Percentiles rank a stretch among this genome's conserved stretches.
Evolutionary conservation across 2,797 vertebrate genomes (phyloP).

Genomic region (Enteromius mattozi): DNA sequence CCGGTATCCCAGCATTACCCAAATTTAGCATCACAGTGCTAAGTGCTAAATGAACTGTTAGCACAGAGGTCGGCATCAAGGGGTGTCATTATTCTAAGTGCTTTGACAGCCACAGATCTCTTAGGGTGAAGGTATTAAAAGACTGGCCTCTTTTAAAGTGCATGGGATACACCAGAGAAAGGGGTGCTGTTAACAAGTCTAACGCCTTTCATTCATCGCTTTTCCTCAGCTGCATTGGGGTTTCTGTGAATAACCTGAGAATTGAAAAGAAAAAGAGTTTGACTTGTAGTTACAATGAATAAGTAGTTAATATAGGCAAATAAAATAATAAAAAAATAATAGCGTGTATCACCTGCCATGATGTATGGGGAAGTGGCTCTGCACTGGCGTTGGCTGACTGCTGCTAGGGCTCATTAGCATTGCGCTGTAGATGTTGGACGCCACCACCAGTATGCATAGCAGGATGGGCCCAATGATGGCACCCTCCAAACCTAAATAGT

Average conservation of each 20-base stretch:
- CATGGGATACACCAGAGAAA: slow-evolving; percentile 11
- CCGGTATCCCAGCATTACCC: not conserved
- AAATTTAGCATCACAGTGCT: slow-evolving; percentile 31
- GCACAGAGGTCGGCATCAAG: slow-evolving; percentile 4
- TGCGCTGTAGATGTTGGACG: slow-evolving; percentile 97
- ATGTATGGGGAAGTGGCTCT: slow-evolving; percentile 82
- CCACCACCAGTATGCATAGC: slow-evolving; percentile 96
- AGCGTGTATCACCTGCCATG: slow-evolving; percentile 77
- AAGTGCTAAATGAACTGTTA: slow-evolving; percentile 12
- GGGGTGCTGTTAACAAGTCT: not conserved
- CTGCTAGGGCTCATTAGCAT: slow-evolving; percentile 97
- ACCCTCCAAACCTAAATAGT: slow-evolving; percentile 96
- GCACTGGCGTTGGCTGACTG: slow-evolving; percentile 85
- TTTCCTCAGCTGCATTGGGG: slow-evolving; percentile 70
- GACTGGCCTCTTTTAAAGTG: not conserved
- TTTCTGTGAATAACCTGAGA: slow-evolving; percentile 72
- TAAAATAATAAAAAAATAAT: not conserved
- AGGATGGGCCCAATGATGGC: slow-evolving; percentile 98
- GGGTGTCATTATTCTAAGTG: not conserved
- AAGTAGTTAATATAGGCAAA: not conserved
- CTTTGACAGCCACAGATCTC: slow-evolving; percentile 21
- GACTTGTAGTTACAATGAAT: not conserved
- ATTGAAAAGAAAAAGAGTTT: not conserved
- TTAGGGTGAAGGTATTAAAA: not conserved
- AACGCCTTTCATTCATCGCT: slow-evolving; percentile 68